Conservation (phyloP, 2,797 vertebrate species). For the Stomatorhinus walkeri region DNA sequence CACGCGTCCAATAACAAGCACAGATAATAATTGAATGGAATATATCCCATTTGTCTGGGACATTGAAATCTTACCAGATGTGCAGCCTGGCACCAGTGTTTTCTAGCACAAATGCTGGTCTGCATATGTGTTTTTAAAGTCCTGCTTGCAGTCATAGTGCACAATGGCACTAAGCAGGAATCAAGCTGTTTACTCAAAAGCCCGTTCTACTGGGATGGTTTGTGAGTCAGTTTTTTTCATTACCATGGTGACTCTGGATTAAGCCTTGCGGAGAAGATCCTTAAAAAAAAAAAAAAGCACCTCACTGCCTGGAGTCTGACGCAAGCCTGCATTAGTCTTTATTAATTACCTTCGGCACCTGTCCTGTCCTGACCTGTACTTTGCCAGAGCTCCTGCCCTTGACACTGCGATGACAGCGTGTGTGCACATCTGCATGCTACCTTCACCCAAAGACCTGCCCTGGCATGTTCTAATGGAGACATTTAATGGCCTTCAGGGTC, state of each 20-base stretch:
- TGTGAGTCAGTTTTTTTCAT: conserved; percentile 13
- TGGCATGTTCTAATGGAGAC: not conserved
- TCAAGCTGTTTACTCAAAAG: conserved; percentile 3
- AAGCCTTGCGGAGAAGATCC: not conserved
- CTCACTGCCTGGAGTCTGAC: not conserved
- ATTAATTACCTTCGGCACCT: conserved; percentile 2
- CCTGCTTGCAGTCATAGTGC: not conserved
- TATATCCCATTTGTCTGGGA: not conserved
- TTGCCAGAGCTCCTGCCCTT: not conserved
- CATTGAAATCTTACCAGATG: not conserved
- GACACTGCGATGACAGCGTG: not conserved
- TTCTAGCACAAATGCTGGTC: not conserved
- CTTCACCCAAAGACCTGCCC: not conserved
- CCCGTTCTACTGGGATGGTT: not conserved
- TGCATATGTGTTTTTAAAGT: not conserved
- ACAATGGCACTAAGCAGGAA: not conserved
- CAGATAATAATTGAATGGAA: not conserved
- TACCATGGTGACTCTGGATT: conserved; percentile 13
- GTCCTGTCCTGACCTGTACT: not conserved
- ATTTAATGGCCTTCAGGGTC: conserved; percentile 4
- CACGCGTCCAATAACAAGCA: not conserved
- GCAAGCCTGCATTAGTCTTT: not conserved
- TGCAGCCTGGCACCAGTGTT: not conserved
- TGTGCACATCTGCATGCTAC: not conserved
- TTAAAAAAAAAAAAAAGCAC: not conserved